phyloP scores from a whole-genome alignment of 2,888 invertebrate species.

The Drosophila parthenogenetica region DNA sequence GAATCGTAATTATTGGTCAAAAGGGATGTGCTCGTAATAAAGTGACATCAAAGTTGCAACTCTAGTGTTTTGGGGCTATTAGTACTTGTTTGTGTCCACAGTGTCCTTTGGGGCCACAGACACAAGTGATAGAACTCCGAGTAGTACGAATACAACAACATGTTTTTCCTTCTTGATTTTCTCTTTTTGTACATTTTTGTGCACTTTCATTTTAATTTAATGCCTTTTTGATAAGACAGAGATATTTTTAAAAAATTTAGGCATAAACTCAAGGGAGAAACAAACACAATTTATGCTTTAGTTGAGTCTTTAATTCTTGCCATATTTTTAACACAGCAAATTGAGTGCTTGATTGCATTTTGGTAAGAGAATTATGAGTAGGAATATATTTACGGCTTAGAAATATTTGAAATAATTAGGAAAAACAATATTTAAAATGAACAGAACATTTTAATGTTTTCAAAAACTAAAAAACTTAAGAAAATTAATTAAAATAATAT shows the following conservation, averaged over 20 bases:
- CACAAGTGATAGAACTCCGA: neutral
- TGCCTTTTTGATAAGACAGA: slow-evolving; percentile 48
- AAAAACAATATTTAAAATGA: too few species aligned
- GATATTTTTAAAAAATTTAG: neutral
- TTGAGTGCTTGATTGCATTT: neutral
- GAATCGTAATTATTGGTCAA: slow-evolving; percentile 58
- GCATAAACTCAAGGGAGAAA: neutral
- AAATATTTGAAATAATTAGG: too few species aligned
- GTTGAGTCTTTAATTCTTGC: neutral
- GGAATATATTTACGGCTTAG: too few species aligned
- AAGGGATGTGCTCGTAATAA: slow-evolving; percentile 38
- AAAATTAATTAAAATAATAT: too few species aligned
- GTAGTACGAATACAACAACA: slow-evolving; percentile 4
- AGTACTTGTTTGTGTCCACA: slow-evolving; percentile 36
- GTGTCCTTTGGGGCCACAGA: slow-evolving; percentile 10
- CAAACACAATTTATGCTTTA: neutral
- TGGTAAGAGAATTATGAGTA: too few species aligned
- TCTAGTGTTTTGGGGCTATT: slow-evolving; percentile 48
- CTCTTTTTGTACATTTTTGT: slow-evolving; percentile 7
- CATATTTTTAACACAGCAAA: neutral
- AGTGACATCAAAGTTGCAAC: slow-evolving; percentile 51
- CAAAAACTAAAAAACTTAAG: too few species aligned
- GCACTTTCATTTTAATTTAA: slow-evolving; percentile 45
- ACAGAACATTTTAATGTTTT: too few species aligned
- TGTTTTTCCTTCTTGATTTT: neutral